A percentile compares a stretch with the other conserved stretches of the same genome.
phyloP scores from a whole-genome alignment of 2,888 invertebrate species.

The Athalia rosae region DNA sequence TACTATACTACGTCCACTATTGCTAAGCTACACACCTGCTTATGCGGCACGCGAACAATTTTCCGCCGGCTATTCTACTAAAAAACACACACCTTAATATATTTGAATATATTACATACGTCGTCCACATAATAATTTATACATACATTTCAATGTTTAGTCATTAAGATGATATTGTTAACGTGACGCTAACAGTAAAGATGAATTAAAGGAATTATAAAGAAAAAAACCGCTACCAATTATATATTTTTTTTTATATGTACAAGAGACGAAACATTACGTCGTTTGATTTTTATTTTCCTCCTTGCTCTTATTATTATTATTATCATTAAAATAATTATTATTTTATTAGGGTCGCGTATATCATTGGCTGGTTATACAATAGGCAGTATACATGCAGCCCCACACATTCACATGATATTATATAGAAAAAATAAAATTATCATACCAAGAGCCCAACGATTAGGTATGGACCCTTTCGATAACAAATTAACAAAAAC shows the following conservation, averaged over 20 bases:
- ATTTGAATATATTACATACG: constrained; percentile 21
- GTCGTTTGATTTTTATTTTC: too few species aligned
- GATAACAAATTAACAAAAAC: constrained; percentile 48
- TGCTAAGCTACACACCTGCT: constrained; percentile 69
- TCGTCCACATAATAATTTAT: not conserved
- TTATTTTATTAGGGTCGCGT: constrained; percentile 28
- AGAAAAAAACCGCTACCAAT: too few species aligned
- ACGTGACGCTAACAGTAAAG: not conserved
- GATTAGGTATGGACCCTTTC: constrained; percentile 41
- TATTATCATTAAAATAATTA: not conserved
- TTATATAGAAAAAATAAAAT: constrained; percentile 58
- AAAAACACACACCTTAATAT: constrained; percentile 45
- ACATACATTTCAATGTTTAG: not conserved
- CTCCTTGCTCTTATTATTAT: too few species aligned
- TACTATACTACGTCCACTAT: constrained; percentile 63
- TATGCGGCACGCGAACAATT: constrained; percentile 51
- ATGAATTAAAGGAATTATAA: not conserved
- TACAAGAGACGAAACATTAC: too few species aligned
- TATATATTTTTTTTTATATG: too few species aligned
- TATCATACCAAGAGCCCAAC: constrained; percentile 55
- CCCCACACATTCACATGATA: constrained; percentile 37
- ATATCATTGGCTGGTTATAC: constrained; percentile 20
- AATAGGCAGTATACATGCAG: not conserved
- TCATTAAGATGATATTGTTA: not conserved
- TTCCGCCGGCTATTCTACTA: constrained; percentile 48